Base-by-base conservation (phyloP, 1,140 invertebrate species). In the Agrypnia vestita region DNA sequence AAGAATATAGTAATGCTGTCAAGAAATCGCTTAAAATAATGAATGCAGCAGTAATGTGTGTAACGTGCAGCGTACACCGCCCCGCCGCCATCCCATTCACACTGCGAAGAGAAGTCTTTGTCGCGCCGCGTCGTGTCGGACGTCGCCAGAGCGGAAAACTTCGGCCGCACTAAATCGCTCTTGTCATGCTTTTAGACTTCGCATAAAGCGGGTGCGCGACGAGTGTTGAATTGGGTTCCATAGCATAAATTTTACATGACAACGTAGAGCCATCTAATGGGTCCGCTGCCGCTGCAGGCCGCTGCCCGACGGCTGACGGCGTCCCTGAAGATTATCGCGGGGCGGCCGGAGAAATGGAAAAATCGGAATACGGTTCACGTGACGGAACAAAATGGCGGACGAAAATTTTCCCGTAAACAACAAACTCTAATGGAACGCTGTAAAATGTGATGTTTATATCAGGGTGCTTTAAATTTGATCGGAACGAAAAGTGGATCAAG, bases 171-270 rank as follows among this genome's bases (percentile, higher is more conserved):
- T 80, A 83, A 83, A 83, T 83, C 81, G 81, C 72, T 83, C 81
- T 80, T 83, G 81, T 83, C 81, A 83, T 83, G 81, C 81, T 83
- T 83, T 83, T 80, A 83, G 73, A 82, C 19, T 82, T 76, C 59
- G 76, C 75, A 77, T 64, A 71, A 67, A 82, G 76, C 59, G 64
- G 71, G 67, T 53, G 69, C 67, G 56, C 67, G 67, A 82, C 81
- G 74, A 80, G 78, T 80, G 78, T 80, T 80, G 81, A 83, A 83
- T 83, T 80, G 77, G 81, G 81, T 78, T 80, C 77, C 51, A 47
- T 46, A 76, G 81, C 81, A 83, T 83, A 83, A 83, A 83, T 83
- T 83, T 80, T 71, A 79, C 80, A 79, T 79, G 80, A 82, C 80
- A 72, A 61, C 56, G 69, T 69, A 75, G 78, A 78, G 47, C 51